Evolutionary conservation across 30 jellyfish, hydroid and myxozoan genomes (phyloP).

Genomic region (Chrysaora quinquecirrha): DNA sequence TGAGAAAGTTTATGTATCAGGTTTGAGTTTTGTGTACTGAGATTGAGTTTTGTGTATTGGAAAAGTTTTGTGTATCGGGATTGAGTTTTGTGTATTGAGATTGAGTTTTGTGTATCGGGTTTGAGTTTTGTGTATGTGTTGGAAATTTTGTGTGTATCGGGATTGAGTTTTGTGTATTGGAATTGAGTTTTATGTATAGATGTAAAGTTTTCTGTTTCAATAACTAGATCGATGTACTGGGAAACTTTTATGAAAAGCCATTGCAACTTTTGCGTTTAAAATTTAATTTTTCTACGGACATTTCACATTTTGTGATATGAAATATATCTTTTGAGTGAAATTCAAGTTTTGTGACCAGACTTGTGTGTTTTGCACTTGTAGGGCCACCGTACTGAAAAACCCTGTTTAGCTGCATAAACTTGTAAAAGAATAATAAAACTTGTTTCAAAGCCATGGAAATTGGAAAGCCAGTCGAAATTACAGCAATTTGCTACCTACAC

Average conservation of each 20-base stretch:
- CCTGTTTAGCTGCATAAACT: too few species aligned
- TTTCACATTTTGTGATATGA: slow-evolving; percentile 12
- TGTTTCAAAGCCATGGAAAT: too few species aligned
- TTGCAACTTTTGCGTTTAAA: slow-evolving; percentile 22
- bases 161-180: slow-evolving; percentile 19
- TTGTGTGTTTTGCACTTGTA: slow-evolving; percentile 32
- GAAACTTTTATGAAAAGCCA: slow-evolving; percentile 17
- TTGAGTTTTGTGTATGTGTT: neutral
- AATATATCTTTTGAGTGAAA: neutral
- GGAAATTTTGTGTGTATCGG: slow-evolving; percentile 26
- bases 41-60: slow-evolving; percentile 8
- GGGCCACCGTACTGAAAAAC: slow-evolving; percentile 50
- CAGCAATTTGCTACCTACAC: too few species aligned
- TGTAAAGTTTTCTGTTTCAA: slow-evolving; percentile 18
- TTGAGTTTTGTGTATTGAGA: slow-evolving; percentile 38
- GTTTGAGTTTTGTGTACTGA: slow-evolving; percentile 27
- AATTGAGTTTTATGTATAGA: slow-evolving; percentile 15
- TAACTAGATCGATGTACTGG: slow-evolving; percentile 26
- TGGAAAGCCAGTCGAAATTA: too few species aligned
- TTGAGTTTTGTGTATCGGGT: slow-evolving; percentile 19
- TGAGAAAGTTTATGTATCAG: slow-evolving; percentile 37
- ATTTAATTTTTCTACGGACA: slow-evolving; percentile 8
- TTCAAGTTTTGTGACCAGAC: slow-evolving; percentile 19
- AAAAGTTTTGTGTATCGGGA: slow-evolving; percentile 12
- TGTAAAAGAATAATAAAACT: too few species aligned